Conservation (phyloP, 2,113 vertebrate species). For the Poicephalus gulielmi region DNA sequence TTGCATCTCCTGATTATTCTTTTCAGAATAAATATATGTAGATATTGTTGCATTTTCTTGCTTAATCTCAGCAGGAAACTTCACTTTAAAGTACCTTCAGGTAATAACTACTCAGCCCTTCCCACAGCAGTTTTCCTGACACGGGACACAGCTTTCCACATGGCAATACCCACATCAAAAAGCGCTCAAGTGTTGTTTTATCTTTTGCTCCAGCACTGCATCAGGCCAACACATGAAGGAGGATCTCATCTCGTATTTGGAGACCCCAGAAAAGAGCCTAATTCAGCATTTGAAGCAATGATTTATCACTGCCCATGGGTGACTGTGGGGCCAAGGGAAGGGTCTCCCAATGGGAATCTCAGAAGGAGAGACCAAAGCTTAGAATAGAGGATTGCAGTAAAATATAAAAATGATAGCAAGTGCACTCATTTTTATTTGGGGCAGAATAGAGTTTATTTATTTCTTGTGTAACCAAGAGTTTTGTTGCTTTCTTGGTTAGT, state of each 20-base stretch:
- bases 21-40: conserved; percentile 57
- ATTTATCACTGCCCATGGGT: background rate
- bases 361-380: background rate
- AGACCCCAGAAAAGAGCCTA: background rate
- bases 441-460: background rate
- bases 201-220: background rate
- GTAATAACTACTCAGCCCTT: conserved; percentile 52
- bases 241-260: fast-evolving
- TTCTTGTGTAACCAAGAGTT: background rate
- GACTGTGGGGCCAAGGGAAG: background rate
- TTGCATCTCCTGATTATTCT: background rate
- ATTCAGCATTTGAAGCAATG: background rate
- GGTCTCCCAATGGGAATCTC: background rate
- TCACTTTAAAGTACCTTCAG: conserved; percentile 54
- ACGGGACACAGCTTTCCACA: background rate
- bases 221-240: background rate
- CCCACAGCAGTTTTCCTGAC: conserved; percentile 1
- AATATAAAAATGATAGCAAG: background rate
- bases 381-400: background rate
- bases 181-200: background rate
- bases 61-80: conserved; percentile 52
- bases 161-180: conserved; percentile 23
- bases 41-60: conserved; percentile 45
- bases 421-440: background rate
- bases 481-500: background rate